Conservation (phyloP, 2,113 vertebrate genomes). For the Asarcornis scutulata region DNA sequence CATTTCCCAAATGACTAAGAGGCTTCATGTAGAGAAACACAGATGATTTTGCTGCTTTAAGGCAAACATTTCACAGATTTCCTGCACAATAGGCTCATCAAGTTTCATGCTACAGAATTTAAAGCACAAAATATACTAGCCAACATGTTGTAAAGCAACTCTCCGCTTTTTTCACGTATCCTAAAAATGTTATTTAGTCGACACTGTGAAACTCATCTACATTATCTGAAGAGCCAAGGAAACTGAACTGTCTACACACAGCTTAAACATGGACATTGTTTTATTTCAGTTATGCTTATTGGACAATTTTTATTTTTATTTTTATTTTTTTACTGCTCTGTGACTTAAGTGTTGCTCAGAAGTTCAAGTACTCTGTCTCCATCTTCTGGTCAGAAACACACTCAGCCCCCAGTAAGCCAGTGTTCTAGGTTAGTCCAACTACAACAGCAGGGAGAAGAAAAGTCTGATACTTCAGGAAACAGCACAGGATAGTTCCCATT, state of each 20-base stretch:
- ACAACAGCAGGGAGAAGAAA: not conserved
- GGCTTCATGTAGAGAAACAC: not conserved
- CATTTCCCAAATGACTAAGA: not conserved
- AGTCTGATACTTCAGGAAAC: not conserved
- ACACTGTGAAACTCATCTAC: not conserved
- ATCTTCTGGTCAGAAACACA: conserved; percentile 26
- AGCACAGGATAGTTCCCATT: not conserved
- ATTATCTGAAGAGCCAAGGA: not conserved
- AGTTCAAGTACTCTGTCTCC: conserved; percentile 43
- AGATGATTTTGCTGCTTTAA: not conserved
- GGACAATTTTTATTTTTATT: not conserved
- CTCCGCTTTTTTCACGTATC: fast-evolving
- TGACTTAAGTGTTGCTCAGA: not conserved
- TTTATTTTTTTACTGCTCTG: not conserved
- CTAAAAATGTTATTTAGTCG: not conserved
- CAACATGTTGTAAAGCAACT: too few species aligned
- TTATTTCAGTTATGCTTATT: not conserved
- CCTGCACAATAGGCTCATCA: too few species aligned
- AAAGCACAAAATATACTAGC: not conserved
- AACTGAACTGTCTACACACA: not conserved
- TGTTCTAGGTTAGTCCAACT: fast-evolving
- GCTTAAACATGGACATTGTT: not conserved
- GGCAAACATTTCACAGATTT: not conserved
- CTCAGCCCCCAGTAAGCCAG: not conserved
- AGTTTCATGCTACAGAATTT: fast-evolving